Evolutionary conservation across 2,797 vertebrate species (phyloP), one percentile per base, ranked within the genome.

Genomic region (Malurus leucopterus): DNA sequence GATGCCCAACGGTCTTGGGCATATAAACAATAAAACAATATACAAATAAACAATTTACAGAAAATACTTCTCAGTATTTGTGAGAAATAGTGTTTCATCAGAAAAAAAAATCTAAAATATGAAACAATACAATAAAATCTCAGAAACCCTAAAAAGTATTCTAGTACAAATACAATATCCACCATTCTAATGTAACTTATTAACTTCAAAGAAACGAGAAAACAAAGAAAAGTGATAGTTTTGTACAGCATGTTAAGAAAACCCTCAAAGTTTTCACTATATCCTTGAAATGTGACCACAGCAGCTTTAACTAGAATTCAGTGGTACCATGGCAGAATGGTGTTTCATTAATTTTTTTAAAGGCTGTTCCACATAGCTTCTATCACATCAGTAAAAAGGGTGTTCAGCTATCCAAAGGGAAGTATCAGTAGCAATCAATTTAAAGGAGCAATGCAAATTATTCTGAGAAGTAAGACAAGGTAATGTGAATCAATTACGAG

Each of bases 251-350:
- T 46, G 17, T 57, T 38, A 76, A 73, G 38, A 79, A 49, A 41
- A 1, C 0, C 2, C 6, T 13, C 8, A 5, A 44, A 54, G 20
- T 22, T 46, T 55, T 86, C 53, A 41, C n/a, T 18, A 4, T 12
- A 50, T 53, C 47, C 17, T 81, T 46, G 30, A 36, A 51, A 22
- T 21, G 10, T 15, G 22, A 84, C 15, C 61, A 57, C 23, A 59
- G 13, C 10, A 75, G 44, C 11, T 69, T 71, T 71, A 80, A 78
- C 3, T 11, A 7, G 26, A 71, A 55, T 44, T 63, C 75, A 58
- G 16, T 20, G 24, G 51, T 38, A 79, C 24, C 10, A 43, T 2
- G 15, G 15, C 38, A 71, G 32, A 15, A 44, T 2, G 2, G 41
- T 6, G 3, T 32, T 51, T 32, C 36, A 70, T 15, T 38, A 21